phyloP scores from a whole-genome alignment of 2,797 vertebrate species.

The Bucorvus abyssinicus region DNA sequence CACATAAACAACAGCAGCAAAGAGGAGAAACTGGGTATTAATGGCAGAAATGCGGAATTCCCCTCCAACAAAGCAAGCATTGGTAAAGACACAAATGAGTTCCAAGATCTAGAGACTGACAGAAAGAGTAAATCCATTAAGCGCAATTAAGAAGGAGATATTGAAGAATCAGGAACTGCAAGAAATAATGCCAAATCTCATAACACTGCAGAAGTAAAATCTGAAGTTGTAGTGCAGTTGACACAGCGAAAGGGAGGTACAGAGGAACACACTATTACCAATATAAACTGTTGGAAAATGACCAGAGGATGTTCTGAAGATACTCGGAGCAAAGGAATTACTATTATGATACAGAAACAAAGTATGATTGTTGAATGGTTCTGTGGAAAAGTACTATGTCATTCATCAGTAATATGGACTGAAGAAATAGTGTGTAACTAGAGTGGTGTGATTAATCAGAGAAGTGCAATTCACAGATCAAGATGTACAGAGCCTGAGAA shows the following conservation, averaged over 20 bases:
- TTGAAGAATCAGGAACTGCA: neutral
- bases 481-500: neutral
- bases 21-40: neutral
- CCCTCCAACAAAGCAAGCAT: neutral
- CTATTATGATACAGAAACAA: neutral
- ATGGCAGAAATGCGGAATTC: neutral
- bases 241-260: neutral
- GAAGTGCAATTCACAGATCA: neutral
- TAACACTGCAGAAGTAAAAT: neutral
- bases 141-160: neutral
- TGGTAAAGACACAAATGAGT: neutral
- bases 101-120: neutral
- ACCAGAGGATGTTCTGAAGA: neutral
- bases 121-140: neutral
- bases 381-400: neutral
- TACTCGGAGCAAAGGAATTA: neutral
- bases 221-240: neutral
- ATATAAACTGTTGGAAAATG: neutral
- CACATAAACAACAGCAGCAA: neutral
- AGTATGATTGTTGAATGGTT: neutral
- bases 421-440: neutral
- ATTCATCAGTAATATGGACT: neutral
- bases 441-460: neutral
- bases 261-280: neutral
- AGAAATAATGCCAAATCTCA: neutral